Percentiles rank a stretch among this genome's conserved stretches.
phyloP scores from a whole-genome alignment of 2,113 vertebrate species.

The Leptobrachium leishanense region DNA sequence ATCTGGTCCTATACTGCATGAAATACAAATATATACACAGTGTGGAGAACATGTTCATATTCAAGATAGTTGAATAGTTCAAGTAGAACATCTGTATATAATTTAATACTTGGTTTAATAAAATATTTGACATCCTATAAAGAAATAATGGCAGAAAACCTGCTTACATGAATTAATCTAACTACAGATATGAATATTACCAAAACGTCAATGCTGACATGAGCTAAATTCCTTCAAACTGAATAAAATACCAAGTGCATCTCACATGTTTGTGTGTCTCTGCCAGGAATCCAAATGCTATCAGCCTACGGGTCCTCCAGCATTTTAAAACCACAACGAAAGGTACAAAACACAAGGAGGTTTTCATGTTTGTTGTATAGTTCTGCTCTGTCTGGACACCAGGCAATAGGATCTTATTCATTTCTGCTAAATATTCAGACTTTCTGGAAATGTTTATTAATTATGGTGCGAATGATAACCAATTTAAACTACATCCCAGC shows the following conservation, averaged over 20 bases:
- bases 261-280: slow-evolving; percentile 16
- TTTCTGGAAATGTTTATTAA: no score
- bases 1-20: not conserved
- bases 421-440: not conserved
- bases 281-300: slow-evolving; percentile 24
- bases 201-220: not conserved
- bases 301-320: not conserved
- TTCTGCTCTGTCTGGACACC: not conserved
- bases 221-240: slow-evolving; percentile 1
- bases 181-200: slow-evolving; percentile 1
- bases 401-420: not conserved
- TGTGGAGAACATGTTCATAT: not conserved
- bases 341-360: slow-evolving; percentile 23
- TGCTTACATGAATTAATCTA: not conserved
- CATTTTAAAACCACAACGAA: slow-evolving; percentile 10
- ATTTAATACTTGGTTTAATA: not conserved
- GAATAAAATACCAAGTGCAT: slow-evolving; percentile 9
- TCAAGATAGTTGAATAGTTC: slow-evolving; percentile 4
- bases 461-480: no score
- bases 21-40: not conserved
- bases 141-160: not conserved
- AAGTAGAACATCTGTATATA: not conserved
- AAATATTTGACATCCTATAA: slow-evolving; percentile 4
- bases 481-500: no score
- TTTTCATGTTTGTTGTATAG: slow-evolving; percentile 22